Evolutionary conservation across 2,113 vertebrate species (phyloP).

Genomic region (Pelecanus crispus): DNA sequence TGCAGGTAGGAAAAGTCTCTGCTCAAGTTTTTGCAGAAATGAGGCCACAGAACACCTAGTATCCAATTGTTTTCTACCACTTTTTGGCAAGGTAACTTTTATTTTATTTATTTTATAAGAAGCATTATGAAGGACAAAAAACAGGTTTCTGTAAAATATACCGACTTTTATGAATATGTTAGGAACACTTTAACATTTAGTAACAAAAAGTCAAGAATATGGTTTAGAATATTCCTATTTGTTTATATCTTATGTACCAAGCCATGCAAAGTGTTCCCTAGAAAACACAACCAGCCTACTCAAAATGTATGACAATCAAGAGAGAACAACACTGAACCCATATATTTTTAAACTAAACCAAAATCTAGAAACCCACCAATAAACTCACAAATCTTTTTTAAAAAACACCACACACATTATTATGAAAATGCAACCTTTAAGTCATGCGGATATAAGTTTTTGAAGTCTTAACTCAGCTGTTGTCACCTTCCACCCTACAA

Average conservation of each 20-base stretch:
- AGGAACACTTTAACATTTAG: not conserved
- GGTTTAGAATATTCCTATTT: not conserved
- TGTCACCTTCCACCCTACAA: not conserved
- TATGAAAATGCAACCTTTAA: not conserved
- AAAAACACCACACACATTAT: not conserved
- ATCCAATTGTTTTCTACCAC: not conserved
- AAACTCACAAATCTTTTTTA: not conserved
- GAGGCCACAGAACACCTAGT: not conserved
- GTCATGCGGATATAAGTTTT: not conserved
- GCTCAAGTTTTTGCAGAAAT: not conserved
- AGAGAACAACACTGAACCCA: not conserved
- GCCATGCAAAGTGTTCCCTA: not conserved
- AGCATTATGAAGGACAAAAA: not conserved
- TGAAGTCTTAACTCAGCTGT: not conserved
- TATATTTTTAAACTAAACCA: not conserved
- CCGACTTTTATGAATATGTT: not conserved
- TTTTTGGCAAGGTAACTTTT: not conserved
- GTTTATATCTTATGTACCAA: not conserved
- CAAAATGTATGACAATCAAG: not conserved
- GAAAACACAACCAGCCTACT: not conserved
- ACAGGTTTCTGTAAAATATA: not conserved
- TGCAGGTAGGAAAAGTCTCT: not conserved
- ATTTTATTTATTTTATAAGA: not conserved
- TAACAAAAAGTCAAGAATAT: not conserved
- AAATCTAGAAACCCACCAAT: not conserved